A percentile compares a stretch with the other conserved stretches of the same genome.
These are phyloP conservation scores for Raja brachyura DNA, from an alignment of 2,113 vertebrate species.

Conservation along the genomic window DNA sequence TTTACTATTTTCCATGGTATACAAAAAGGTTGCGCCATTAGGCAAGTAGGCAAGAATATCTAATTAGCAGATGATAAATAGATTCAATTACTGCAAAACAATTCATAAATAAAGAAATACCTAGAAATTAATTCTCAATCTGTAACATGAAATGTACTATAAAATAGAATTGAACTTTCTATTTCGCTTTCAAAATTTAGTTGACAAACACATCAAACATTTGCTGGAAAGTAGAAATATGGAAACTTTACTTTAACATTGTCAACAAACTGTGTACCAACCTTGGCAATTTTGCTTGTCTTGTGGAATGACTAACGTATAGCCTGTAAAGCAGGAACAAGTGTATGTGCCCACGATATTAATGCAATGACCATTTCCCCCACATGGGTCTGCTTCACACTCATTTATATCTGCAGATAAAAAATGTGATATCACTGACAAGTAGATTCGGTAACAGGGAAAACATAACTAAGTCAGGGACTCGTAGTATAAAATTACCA, in stretches of 20 bases:
- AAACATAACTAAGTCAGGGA: constrained; percentile 24
- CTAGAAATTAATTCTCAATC: too few species aligned
- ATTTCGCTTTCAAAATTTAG: too few species aligned
- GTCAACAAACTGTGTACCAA: constrained; percentile 50
- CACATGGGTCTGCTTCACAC: constrained; percentile 72
- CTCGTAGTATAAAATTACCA: background rate
- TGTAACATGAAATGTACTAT: too few species aligned
- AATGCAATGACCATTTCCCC: constrained; percentile 71
- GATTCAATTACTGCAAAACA: background rate
- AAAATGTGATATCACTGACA: background rate
- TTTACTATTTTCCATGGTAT: too few species aligned
- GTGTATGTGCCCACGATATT: constrained; percentile 78
- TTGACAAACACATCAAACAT: background rate
- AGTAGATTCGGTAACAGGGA: background rate
- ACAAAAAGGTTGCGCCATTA: too few species aligned
- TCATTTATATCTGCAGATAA: constrained; percentile 71
- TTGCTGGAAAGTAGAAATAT: background rate
- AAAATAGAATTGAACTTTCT: too few species aligned
- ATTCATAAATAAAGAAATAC: background rate
- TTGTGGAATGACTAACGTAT: constrained; percentile 58
- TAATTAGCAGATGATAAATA: too few species aligned
- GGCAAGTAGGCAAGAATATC: too few species aligned
- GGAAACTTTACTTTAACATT: background rate
- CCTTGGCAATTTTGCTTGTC: constrained; percentile 77
- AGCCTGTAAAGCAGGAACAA: constrained; percentile 78